A percentile compares a stretch with the other conserved stretches of the same genome.
phyloP scores from a whole-genome alignment of 2,797 vertebrate species.

The Ctenopoma kingsleyae region DNA sequence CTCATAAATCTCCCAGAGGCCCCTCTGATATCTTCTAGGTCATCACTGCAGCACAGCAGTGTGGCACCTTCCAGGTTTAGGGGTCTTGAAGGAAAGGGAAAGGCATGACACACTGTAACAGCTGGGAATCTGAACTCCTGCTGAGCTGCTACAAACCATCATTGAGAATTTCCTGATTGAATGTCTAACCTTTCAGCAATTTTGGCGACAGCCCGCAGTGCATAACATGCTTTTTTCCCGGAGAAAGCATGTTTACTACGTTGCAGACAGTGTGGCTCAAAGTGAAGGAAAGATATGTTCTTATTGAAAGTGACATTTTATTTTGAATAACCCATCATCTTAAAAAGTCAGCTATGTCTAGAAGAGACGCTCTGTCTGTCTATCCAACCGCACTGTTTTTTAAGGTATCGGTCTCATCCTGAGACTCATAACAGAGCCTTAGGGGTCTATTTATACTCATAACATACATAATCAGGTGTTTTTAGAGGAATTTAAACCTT shows the following conservation, averaged over 20 bases:
- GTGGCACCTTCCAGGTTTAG: constrained; percentile 56
- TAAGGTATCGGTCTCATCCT: constrained; percentile 30
- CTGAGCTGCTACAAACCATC: constrained; percentile 68
- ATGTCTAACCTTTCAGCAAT: constrained; percentile 80
- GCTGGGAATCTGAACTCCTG: constrained; percentile 58
- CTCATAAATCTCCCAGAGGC: constrained; percentile 76
- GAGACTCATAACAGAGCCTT: constrained; percentile 28
- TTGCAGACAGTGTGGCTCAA: constrained; percentile 47
- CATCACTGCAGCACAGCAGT: constrained; percentile 35
- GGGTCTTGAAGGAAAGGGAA: constrained; percentile 69
- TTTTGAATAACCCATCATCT: constrained; percentile 54
- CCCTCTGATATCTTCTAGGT: constrained; percentile 56
- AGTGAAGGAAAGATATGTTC: constrained; percentile 35
- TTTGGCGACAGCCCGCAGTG: constrained; percentile 56
- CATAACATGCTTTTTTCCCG: constrained; percentile 48
- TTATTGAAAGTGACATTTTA: constrained; percentile 35
- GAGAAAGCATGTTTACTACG: constrained; percentile 37
- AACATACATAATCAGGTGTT: constrained; percentile 45
- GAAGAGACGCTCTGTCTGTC: constrained; percentile 26
- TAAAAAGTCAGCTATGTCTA: constrained; percentile 27
- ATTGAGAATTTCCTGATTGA: constrained; percentile 79
- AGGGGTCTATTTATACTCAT: constrained; percentile 36
- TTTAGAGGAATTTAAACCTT: constrained; percentile 25
- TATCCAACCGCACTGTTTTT: constrained; percentile 30
- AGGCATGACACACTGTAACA: constrained; percentile 67